Evolutionary conservation across 1,140 invertebrate species (phyloP).

Genomic region (Aphis gossypii): DNA sequence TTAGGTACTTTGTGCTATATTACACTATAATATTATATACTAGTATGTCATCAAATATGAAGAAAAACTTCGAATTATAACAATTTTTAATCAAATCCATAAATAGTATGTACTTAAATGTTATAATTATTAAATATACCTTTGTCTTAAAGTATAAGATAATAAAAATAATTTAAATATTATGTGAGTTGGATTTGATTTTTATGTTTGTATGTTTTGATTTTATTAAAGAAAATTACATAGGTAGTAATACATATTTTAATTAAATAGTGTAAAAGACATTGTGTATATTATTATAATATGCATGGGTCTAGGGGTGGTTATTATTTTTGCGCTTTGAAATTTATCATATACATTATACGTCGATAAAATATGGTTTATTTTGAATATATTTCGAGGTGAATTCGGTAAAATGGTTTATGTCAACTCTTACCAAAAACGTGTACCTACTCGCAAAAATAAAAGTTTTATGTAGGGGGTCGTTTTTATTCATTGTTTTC

Average conservation of each 20-base stretch:
- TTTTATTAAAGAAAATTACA: background rate
- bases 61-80: background rate
- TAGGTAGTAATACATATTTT: background rate
- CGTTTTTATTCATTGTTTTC: slow-evolving; percentile 34
- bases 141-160: background rate
- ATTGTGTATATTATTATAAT: background rate
- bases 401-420: background rate
- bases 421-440: background rate
- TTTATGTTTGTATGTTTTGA: background rate
- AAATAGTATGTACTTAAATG: background rate
- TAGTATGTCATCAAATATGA: background rate
- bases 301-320: background rate
- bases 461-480: background rate
- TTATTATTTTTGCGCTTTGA: background rate
- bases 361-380: background rate
- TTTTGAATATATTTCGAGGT: background rate
- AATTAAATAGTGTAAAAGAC: background rate
- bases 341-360: background rate
- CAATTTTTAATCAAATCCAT: background rate
- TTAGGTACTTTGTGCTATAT: background rate
- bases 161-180: background rate
- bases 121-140: background rate
- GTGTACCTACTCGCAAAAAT: background rate
- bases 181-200: background rate
- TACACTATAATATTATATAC: no score